phyloP scores from a whole-genome alignment of 2,113 vertebrate genomes.

The Nannospalax galili region DNA sequence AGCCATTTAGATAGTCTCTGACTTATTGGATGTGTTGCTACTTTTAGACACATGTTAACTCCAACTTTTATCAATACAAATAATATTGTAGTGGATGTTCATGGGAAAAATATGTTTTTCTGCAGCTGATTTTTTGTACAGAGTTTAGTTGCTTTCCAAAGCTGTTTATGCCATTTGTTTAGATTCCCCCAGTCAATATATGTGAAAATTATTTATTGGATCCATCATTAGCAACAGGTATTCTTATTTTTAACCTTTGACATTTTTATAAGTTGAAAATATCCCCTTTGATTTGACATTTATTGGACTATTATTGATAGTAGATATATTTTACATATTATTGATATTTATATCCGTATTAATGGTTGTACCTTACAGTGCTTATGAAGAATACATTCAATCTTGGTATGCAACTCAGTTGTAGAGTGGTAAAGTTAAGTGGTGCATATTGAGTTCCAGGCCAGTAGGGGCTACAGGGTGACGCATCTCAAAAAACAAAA shows the following conservation, averaged over 20 bases:
- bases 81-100: neutral
- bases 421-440: no score
- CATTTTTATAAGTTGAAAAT: no score
- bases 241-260: slow-evolving; percentile 1
- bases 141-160: neutral
- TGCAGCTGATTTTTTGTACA: slow-evolving; percentile 49
- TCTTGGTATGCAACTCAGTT: neutral
- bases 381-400: slow-evolving; percentile 31
- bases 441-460: no score
- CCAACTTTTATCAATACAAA: slow-evolving; percentile 31
- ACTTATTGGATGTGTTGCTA: neutral
- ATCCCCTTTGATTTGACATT: no score
- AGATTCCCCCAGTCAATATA: neutral
- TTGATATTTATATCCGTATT: slow-evolving; percentile 21
- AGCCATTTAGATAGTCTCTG: neutral
- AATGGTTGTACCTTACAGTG: slow-evolving; percentile 41
- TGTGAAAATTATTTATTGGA: neutral
- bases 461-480: no score
- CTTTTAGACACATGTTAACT: slow-evolving; percentile 16
- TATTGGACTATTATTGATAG: no score
- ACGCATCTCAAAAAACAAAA: no score
- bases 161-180: neutral
- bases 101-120: neutral
- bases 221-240: neutral
- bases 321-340: neutral